Evolutionary conservation across 1,140 invertebrate species (phyloP).

Genomic region (Formica selysi): DNA sequence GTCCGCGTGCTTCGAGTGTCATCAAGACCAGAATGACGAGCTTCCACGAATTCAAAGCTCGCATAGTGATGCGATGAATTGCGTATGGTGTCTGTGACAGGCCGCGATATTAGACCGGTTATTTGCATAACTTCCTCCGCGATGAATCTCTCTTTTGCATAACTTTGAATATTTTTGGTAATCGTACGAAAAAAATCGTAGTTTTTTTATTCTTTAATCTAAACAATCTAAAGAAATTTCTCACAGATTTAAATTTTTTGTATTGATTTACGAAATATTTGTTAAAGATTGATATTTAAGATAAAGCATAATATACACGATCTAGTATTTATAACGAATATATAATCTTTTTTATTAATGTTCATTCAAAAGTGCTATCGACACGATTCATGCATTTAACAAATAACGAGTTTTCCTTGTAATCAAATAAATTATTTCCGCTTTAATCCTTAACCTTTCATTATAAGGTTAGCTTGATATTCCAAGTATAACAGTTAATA

Average conservation of each 20-base stretch:
- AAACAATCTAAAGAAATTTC: background rate
- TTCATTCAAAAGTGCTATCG: background rate
- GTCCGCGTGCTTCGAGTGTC: background rate
- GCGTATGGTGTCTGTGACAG: background rate
- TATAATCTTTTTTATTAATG: background rate
- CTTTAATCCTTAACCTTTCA: background rate
- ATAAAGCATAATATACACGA: background rate
- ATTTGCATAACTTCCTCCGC: constrained; percentile 16
- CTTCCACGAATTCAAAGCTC: constrained; percentile 21
- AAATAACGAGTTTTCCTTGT: background rate
- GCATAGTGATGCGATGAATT: constrained; percentile 22
- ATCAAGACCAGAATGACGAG: constrained; percentile 29
- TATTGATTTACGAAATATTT: background rate
- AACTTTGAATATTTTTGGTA: background rate
- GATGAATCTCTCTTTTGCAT: background rate
- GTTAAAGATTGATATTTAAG: background rate
- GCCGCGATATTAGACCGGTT: background rate
- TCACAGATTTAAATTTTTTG: background rate
- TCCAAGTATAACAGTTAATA: background rate
- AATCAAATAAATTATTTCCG: background rate
- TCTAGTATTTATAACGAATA: background rate
- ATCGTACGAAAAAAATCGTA: background rate
- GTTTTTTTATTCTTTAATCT: background rate
- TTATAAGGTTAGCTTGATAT: background rate
- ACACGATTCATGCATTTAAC: background rate